These are phyloP conservation scores for Tribolium castaneum DNA, from an alignment of 1,140 invertebrate species.

Conservation along the genomic window DNA sequence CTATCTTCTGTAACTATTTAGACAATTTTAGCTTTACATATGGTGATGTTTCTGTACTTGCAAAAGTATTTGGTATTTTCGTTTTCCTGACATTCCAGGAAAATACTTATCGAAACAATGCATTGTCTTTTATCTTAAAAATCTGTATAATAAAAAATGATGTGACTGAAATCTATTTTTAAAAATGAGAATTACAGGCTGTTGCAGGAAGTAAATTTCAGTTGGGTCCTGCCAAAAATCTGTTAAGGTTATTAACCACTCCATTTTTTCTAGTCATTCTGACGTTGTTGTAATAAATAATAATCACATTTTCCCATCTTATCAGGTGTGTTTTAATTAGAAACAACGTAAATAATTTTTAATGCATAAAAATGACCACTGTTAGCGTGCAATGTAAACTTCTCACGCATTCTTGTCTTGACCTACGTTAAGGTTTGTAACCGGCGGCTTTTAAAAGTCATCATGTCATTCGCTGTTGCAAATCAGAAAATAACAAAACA, in stretches of 20 bases:
- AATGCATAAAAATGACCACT: neutral
- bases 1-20: too few relatives aligned
- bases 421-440: constrained; percentile 20
- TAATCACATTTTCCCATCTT: neutral
- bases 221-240: neutral
- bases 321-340: neutral
- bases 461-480: neutral
- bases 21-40: too few relatives aligned
- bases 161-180: neutral
- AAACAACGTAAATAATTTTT: neutral
- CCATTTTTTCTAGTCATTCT: constrained; percentile 17
- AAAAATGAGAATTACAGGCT: neutral
- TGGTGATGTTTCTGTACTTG: too few relatives aligned
- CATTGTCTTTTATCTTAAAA: neutral
- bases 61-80: too few relatives aligned
- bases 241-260: neutral
- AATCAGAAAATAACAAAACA: constrained; percentile 16
- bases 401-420: constrained; percentile 8
- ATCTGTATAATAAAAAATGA: neutral
- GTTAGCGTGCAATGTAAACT: neutral
- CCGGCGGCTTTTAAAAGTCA: constrained; percentile 26
- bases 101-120: neutral
- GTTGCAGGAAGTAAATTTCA: neutral
- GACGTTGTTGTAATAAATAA: neutral
- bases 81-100: neutral